Evolutionary conservation across 2,797 vertebrate species (phyloP), one percentile per base, ranked within the genome.

Genomic region (Rhinoraja longicauda): DNA sequence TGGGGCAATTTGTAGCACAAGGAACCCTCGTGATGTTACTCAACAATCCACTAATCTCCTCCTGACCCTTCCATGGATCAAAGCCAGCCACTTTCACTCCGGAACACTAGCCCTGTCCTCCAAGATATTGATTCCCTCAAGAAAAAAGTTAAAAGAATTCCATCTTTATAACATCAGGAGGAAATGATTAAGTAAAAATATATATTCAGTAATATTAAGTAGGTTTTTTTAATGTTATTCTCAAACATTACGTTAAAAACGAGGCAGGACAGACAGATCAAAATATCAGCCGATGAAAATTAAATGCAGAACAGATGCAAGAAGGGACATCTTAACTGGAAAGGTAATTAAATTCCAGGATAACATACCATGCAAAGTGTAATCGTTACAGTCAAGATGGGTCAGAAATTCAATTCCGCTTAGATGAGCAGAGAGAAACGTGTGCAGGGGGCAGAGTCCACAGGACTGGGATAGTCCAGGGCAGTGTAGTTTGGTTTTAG

Each of bases 251-350:
- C 13, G 26, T 29, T n/a, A 59, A 84, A 53, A 84, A 29, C 29
- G 53, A 59, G 53, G 26, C 21, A 59, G 53, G 26, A 29, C 53
- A 84, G 13, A 59, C 53, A 26, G 53, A 59, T 13, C 45, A 57
- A 26, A 57, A 57, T 57, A 57, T 57, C 57, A 82, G 82, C 24
- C 0, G 57, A 21, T 10, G 24, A 29, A 57, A 82, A 26, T 57
- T 82, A 82, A n/a, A 84, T 84, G 29, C 59, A 29, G 81, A 59
- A 84, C 81, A 84, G 53, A 84, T 84, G 39, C 78, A 45, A 84
- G 53, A 29, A 59, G 9, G 81, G n/a, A 84, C 9, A 29, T 59
- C 9, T 84, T 59, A 59, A 59, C 26, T 29, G 57, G 13, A 84
- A 59, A 29, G 53, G 26, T 84, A 57, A 57, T 78, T 39, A 29